Evolutionary conservation across 2,888 invertebrate genomes (phyloP).

Genomic region (Chrysolina oricalcia): DNA sequence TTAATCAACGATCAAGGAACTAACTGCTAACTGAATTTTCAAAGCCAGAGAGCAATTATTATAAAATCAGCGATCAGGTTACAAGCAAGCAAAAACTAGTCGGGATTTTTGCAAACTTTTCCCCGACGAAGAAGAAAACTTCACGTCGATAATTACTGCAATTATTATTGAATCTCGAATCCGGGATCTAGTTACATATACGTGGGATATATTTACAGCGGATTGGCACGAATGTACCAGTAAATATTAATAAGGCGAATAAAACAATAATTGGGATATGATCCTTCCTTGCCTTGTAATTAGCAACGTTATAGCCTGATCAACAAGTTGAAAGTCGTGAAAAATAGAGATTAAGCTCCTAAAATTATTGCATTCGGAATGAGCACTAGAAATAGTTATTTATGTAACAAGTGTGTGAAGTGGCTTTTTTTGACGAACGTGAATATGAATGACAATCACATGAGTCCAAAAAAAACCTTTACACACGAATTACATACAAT

Average conservation of each 20-base stretch:
- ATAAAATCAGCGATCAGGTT: constrained; percentile 14
- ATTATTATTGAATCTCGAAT: constrained; percentile 24
- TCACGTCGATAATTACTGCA: constrained; percentile 31
- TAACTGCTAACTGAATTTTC: neutral
- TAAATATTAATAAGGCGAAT: constrained; percentile 17
- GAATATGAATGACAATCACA: too few relatives aligned
- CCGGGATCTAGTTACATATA: constrained; percentile 15
- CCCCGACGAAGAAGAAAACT: constrained; percentile 26
- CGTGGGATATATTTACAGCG: constrained; percentile 2
- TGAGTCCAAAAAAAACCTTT: too few relatives aligned
- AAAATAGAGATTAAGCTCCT: too few relatives aligned
- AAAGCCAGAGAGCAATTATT: constrained; percentile 7
- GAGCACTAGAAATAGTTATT: too few relatives aligned
- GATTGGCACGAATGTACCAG: constrained; percentile 21
- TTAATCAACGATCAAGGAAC: constrained; percentile 19
- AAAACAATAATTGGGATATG: constrained; percentile 25
- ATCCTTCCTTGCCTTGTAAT: constrained; percentile 7
- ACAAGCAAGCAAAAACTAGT: constrained; percentile 11
- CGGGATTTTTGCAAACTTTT: constrained; percentile 6
- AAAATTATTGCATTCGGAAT: too few relatives aligned
- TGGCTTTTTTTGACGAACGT: too few relatives aligned
- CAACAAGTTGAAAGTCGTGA: too few relatives aligned
- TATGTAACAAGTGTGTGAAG: too few relatives aligned
- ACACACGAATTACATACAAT: too few relatives aligned
- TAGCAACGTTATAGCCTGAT: neutral